Percentiles rank a stretch among this genome's conserved stretches.
These are phyloP conservation scores for Virgularia gustaviana DNA, from an alignment of 92 coral and sea anemone genomes.

Conservation along the genomic window DNA sequence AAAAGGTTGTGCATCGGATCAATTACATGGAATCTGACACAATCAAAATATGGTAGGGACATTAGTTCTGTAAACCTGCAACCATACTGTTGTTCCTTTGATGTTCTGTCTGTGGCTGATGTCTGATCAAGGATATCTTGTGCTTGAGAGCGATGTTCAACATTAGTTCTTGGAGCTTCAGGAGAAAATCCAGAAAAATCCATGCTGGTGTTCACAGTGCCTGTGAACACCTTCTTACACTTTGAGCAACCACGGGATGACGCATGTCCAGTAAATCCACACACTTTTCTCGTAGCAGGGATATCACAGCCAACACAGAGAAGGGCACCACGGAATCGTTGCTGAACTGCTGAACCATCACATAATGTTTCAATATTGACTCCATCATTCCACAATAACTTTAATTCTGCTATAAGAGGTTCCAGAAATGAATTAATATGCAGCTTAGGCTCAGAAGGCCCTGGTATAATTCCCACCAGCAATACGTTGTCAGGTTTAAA, in stretches of 20 bases:
- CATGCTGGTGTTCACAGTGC: constrained; percentile 35
- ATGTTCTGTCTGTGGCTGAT: constrained; percentile 17
- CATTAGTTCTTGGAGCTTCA: constrained; percentile 37
- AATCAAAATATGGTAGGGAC: constrained; percentile 55
- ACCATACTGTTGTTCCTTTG: constrained; percentile 38
- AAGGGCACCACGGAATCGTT: constrained; percentile 38
- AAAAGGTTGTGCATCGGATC: constrained; percentile 57
- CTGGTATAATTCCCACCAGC: constrained; percentile 56
- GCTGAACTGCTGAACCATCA: background rate
- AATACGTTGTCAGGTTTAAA: constrained; percentile 48
- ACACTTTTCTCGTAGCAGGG: constrained; percentile 64
- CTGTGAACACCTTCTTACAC: constrained; percentile 47
- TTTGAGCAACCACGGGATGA: constrained; percentile 55
- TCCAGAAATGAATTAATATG: background rate
- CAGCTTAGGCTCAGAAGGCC: constrained; percentile 48
- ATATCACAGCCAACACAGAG: constrained; percentile 63
- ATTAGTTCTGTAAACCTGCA: constrained; percentile 52
- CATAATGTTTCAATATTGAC: constrained; percentile 11
- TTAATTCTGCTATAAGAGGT: constrained; percentile 49
- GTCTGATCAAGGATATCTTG: constrained; percentile 27
- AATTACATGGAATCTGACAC: constrained; percentile 44
- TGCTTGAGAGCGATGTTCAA: constrained; percentile 44
- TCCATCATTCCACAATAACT: constrained; percentile 49
- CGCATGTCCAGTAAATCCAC: constrained; percentile 57
- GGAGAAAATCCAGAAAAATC: constrained; percentile 54